These are phyloP conservation scores for Pogonomyrmex barbatus DNA, from an alignment of 1,140 invertebrate genomes.

Conservation along the genomic window DNA sequence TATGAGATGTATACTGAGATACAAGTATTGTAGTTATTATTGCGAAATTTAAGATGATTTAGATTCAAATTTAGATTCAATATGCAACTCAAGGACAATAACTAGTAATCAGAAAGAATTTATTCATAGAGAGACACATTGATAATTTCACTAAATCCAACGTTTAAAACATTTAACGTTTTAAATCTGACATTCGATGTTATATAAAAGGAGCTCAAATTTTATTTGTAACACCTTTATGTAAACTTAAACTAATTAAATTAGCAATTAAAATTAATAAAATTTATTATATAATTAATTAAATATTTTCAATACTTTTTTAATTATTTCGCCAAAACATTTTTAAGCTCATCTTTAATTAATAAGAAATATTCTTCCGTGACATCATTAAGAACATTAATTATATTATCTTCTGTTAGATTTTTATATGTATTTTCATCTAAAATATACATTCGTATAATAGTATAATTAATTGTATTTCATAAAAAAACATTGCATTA, in stretches of 20 bases:
- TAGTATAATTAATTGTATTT: background rate
- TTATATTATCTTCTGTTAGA: constrained; percentile 82
- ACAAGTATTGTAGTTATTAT: too few relatives aligned
- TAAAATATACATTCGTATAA: constrained; percentile 76
- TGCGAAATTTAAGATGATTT: too few relatives aligned
- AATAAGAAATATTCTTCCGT: constrained; percentile 82
- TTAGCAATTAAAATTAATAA: background rate
- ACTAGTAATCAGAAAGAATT: too few relatives aligned
- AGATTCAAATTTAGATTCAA: too few relatives aligned
- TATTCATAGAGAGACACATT: too few relatives aligned
- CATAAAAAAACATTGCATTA: constrained; percentile 42
- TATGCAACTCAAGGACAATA: too few relatives aligned
- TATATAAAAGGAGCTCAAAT: too few relatives aligned
- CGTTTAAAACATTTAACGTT: too few relatives aligned
- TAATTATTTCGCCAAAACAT: constrained; percentile 55
- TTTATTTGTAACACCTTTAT: background rate
- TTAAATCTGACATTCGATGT: too few relatives aligned
- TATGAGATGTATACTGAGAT: too few relatives aligned
- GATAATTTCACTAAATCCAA: too few relatives aligned
- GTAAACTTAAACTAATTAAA: too few relatives aligned
- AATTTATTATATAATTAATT: background rate
- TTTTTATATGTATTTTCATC: constrained; percentile 84
- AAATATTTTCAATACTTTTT: constrained; percentile 3
- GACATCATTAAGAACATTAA: constrained; percentile 82
- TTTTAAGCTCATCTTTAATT: constrained; percentile 64